Evolutionary conservation across 1,140 invertebrate species (phyloP).

Genomic region (Diplogasteroides magnus): DNA sequence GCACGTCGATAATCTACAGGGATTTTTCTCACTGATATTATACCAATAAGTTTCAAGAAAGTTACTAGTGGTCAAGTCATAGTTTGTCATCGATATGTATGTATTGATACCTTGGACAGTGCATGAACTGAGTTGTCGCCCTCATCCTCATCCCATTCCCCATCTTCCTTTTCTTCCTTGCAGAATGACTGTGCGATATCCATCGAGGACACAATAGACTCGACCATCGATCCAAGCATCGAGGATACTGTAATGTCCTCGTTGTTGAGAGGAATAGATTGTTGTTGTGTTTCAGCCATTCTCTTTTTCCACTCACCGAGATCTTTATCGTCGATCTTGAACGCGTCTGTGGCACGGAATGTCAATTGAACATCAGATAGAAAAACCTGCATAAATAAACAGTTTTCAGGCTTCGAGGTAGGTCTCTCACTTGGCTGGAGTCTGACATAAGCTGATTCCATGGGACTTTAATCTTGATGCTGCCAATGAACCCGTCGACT

Average conservation of each 20-base stretch:
- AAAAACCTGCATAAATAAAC: neutral
- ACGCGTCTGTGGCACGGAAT: neutral
- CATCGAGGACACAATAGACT: conserved; percentile 12
- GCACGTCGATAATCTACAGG: conserved; percentile 24
- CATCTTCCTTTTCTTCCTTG: conserved; percentile 17
- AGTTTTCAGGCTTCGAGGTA: no score
- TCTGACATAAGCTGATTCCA: conserved; percentile 16
- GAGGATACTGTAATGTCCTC: conserved; percentile 6
- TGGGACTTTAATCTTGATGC: conserved; percentile 24
- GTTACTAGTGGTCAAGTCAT: no score
- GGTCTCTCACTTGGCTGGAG: conserved; percentile 10
- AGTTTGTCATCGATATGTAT: no score
- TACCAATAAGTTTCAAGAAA: no score
- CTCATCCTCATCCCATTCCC: neutral
- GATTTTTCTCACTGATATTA: no score
- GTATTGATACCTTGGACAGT: neutral
- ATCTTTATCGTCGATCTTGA: neutral
- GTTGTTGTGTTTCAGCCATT: neutral
- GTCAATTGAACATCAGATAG: neutral
- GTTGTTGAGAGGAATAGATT: neutral
- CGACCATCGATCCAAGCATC: conserved; percentile 23
- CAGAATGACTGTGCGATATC: conserved; percentile 22
- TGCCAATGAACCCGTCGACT: conserved; percentile 24
- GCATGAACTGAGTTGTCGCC: neutral
- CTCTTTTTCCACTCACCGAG: neutral